Conservation (phyloP, 2,797 vertebrate species). For the Myotis pilosus region DNA sequence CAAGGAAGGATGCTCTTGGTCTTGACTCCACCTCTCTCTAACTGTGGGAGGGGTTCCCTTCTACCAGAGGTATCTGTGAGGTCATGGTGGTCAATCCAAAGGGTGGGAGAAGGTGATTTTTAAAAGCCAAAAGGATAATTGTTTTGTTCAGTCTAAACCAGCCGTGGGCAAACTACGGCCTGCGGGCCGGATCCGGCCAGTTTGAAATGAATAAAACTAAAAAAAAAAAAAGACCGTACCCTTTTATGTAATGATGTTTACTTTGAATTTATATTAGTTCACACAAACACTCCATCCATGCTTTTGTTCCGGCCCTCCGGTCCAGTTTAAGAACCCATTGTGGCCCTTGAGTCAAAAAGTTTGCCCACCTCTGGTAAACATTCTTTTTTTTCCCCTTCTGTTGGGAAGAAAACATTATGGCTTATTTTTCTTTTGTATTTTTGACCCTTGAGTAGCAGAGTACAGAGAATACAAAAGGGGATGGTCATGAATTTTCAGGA, state of each 20-base stretch:
- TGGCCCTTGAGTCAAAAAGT: too few relatives aligned
- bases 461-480: background rate
- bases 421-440: conserved; percentile 44
- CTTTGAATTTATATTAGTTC: too few relatives aligned
- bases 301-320: too few relatives aligned
- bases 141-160: background rate
- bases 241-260: too few relatives aligned
- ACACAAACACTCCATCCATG: too few relatives aligned
- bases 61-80: background rate
- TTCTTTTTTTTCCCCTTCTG: conserved; percentile 46
- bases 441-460: background rate
- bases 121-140: background rate
- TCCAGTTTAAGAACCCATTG: too few relatives aligned
- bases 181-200: too few relatives aligned
- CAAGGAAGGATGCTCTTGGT: background rate
- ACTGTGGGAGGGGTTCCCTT: background rate
- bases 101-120: background rate
- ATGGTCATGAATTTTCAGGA: background rate
- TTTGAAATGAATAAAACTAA: too few relatives aligned
- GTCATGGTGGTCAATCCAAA: background rate
- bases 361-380: too few relatives aligned
- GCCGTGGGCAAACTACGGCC: too few relatives aligned
- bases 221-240: too few relatives aligned
- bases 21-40: background rate
- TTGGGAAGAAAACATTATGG: conserved; percentile 70